Percentiles rank a stretch among this genome's conserved stretches.
These are phyloP conservation scores for Siniperca undulata DNA, from an alignment of 2,797 vertebrate genomes.

Conservation along the genomic window DNA sequence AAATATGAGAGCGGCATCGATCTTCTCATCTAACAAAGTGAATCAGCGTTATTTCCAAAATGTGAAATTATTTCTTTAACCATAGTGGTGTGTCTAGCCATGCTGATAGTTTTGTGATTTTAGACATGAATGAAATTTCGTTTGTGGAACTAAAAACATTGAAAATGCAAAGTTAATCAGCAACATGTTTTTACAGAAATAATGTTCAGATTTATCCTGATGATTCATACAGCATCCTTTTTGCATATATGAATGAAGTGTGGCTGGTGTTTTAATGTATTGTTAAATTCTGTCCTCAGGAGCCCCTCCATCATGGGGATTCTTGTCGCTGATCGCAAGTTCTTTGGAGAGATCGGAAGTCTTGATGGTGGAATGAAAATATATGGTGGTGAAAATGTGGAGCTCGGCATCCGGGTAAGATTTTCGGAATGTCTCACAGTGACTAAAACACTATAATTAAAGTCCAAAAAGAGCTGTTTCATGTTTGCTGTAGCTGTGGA, in stretches of 20 bases:
- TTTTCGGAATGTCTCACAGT: neutral
- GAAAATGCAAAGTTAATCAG: neutral
- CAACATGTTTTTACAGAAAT: neutral
- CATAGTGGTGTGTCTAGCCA: too few relatives aligned
- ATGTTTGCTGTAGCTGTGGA: neutral
- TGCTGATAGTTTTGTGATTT: too few relatives aligned
- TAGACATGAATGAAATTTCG: too few relatives aligned
- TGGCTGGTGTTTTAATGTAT: neutral
- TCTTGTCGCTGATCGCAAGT: constrained; percentile 84
- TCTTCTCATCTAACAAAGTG: too few relatives aligned
- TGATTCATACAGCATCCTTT: too few relatives aligned
- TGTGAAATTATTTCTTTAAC: too few relatives aligned
- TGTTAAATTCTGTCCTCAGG: constrained; percentile 61
- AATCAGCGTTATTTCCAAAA: too few relatives aligned
- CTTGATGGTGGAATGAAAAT: constrained; percentile 88
- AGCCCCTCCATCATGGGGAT: constrained; percentile 89
- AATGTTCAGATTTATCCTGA: neutral
- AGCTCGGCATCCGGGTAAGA: constrained; percentile 86
- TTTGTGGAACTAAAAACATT: too few relatives aligned
- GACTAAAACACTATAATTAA: neutral
- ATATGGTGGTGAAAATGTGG: constrained; percentile 91
- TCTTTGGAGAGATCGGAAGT: constrained; percentile 86
- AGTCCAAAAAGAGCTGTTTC: neutral
- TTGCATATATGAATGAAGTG: neutral
- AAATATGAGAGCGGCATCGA: too few relatives aligned